phyloP scores from a whole-genome alignment of 2,113 vertebrate species.

The Xiphias gladius region DNA sequence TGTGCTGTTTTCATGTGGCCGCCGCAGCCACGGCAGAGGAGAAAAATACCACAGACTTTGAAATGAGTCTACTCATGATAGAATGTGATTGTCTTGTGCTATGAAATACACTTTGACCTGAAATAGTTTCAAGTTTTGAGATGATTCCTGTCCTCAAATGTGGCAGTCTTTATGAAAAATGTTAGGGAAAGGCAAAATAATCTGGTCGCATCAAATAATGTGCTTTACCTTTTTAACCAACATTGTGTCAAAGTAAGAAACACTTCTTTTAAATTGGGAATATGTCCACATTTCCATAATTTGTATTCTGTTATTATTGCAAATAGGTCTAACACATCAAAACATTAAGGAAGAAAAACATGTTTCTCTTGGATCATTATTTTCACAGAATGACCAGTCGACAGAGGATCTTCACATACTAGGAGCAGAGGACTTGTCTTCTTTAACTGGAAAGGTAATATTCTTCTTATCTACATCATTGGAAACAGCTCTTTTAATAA shows the following conservation, averaged over 20 bases:
- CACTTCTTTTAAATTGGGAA: background rate
- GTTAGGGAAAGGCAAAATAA: background rate
- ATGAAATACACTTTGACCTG: background rate
- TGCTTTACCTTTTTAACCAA: background rate
- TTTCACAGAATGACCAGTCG: conserved; percentile 87
- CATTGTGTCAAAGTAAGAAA: background rate
- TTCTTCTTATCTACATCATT: conserved; percentile 4
- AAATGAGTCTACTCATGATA: background rate
- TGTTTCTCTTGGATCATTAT: background rate
- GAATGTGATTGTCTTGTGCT: background rate
- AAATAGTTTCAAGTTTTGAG: background rate
- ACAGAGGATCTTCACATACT: conserved; percentile 89
- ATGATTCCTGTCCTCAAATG: background rate
- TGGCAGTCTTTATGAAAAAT: background rate
- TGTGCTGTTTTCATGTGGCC: conserved; percentile 4
- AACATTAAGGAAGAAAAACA: background rate
- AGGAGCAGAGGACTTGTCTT: conserved; percentile 88
- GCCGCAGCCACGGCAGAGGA: background rate
- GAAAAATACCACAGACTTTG: background rate
- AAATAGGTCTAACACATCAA: background rate
- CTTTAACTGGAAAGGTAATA: conserved; percentile 89
- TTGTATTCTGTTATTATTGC: background rate
- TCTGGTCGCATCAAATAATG: background rate
- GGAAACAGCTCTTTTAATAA: background rate
- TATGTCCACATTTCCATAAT: background rate